Evolutionary conservation across 2,797 vertebrate species (phyloP), one percentile per base, ranked within the genome.

Genomic region (Periophthalmus magnuspinnatus): DNA sequence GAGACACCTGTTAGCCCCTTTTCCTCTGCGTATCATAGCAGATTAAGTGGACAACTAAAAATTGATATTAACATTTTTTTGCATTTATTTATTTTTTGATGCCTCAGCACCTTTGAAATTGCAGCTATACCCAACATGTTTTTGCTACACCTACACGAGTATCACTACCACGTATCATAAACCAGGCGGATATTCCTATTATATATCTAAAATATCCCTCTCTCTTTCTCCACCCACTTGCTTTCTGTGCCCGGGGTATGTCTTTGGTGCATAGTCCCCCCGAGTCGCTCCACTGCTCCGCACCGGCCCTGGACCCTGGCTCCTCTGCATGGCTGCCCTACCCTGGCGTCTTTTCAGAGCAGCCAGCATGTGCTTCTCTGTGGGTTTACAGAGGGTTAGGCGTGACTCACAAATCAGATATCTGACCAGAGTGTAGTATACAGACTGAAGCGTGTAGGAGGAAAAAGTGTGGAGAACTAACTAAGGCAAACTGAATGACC

Each of bases 341-440:
- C 81, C 86, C 83, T 80, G 73, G 84, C 85, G 81, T 93, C 92
- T 93, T 92, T 93, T 91, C 89, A 90, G 88, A 89, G 10, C 85
- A 82, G 86, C 84, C 88, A 85, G 84, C 87, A 77, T 89, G 33
- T 60, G 86, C 82, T 88, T 85, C 89, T 89, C 86, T 81, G 75
- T 80, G 82, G 88, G 82, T 88, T 60, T 60, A 87, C 69, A 85
- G 81, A 89, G 81, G 79, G 80, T 61, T 76, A 84, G 84, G 84
- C 82, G 89, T 92, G 92, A 93, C 89, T 92, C 91, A 92, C 80
- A 79, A 88, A 88, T 88, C 89, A 84, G 89, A 91, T 91, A 90
- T 92, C 89, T 92, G 91, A 92, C 91, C 91, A 90, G 78, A 79
- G 80, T 79, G 84, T 71, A 69, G 90, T 85, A 87, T 84, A 82